phyloP scores from a whole-genome alignment of 2,113 vertebrate species.

The Hippoglossus stenolepis region DNA sequence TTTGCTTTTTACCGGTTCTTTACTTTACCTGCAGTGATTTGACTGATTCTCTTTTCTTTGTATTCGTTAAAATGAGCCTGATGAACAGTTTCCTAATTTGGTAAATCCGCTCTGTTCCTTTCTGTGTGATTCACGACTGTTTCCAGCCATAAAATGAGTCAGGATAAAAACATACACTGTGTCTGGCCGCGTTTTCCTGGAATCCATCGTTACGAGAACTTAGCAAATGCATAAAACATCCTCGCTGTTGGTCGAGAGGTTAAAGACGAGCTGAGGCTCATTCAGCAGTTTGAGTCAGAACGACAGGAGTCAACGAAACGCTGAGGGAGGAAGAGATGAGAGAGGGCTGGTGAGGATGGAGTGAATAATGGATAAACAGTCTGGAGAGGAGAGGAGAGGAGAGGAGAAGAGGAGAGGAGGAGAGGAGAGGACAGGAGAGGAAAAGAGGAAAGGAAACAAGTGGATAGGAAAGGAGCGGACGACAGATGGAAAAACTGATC shows the following conservation, averaged over 20 bases:
- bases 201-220: background rate
- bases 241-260: background rate
- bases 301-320: background rate
- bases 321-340: conserved; percentile 13
- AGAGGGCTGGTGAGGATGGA: conserved; percentile 46
- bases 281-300: conserved; percentile 41
- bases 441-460: too few species aligned
- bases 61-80: background rate
- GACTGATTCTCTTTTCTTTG: background rate
- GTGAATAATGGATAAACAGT: conserved; percentile 66
- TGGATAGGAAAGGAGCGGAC: background rate
- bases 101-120: background rate
- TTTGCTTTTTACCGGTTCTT: too few species aligned
- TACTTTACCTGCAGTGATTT: too few species aligned
- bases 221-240: background rate
- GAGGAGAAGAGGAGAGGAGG: background rate
- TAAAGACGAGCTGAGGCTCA: background rate
- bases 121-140: conserved; percentile 1
- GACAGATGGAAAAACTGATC: background rate
- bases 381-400: conserved; percentile 11
- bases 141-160: background rate
- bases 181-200: background rate
- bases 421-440: too few species aligned
- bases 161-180: background rate
- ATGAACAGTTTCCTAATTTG: background rate